Percentiles rank a stretch among this genome's conserved stretches.
These are phyloP conservation scores for Holothuria glaberrima DNA, from an alignment of 35 echinoderm and acorn worm genomes.

Conservation along the genomic window DNA sequence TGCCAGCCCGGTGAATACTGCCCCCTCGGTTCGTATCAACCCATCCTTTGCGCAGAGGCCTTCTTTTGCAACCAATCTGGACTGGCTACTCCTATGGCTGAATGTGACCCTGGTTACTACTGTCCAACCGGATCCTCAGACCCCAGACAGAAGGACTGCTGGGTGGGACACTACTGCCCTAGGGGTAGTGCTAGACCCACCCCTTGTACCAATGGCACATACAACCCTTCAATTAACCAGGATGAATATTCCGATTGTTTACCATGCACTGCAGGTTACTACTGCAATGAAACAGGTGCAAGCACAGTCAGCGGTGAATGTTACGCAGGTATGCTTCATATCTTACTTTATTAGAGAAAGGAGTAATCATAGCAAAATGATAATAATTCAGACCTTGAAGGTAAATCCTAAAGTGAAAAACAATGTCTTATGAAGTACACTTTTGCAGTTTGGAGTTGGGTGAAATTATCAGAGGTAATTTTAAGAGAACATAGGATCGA, in stretches of 20 bases:
- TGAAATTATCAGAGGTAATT: no score
- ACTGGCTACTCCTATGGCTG: conserved; percentile 60
- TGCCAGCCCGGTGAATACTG: conserved; percentile 92
- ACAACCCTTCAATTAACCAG: conserved; percentile 79
- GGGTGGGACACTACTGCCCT: conserved; percentile 90
- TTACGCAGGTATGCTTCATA: conserved; percentile 47
- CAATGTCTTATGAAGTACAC: no score
- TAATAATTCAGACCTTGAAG: no score
- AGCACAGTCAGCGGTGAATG: conserved; percentile 67
- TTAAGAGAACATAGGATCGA: no score
- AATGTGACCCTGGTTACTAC: conserved; percentile 92
- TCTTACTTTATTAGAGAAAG: no score
- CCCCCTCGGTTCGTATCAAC: conserved; percentile 59
- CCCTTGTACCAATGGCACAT: conserved; percentile 94
- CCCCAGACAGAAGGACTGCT: conserved; percentile 73
- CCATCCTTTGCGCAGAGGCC: conserved; percentile 66
- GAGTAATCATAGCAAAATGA: no score
- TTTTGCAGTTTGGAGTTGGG: no score
- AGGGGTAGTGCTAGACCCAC: conserved; percentile 63
- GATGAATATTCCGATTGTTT: conserved; percentile 83
- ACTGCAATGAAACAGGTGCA: conserved; percentile 92
- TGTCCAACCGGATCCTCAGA: conserved; percentile 80
- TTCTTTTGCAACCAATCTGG: conserved; percentile 80
- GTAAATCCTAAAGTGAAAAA: no score
- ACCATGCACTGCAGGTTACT: conserved; percentile 81